These are phyloP conservation scores for Alsophila aescularia DNA, from an alignment of 2,888 invertebrate species.

Conservation along the genomic window DNA sequence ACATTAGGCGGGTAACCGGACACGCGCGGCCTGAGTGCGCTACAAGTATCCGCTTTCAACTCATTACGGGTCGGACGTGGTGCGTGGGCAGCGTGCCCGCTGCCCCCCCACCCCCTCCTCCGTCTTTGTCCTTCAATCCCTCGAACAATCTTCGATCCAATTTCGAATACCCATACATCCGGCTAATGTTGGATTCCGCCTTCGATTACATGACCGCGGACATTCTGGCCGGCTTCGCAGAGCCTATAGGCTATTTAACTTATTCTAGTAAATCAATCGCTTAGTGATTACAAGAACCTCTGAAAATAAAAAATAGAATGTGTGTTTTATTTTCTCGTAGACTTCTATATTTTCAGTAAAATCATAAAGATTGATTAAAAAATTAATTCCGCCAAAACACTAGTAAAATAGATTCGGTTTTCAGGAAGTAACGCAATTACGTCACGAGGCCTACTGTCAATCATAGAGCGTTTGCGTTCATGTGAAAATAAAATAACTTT, in stretches of 20 bases:
- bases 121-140: slow-evolving; percentile 81
- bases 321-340: too few relatives aligned
- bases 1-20: slow-evolving; percentile 85
- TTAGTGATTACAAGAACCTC: too few relatives aligned
- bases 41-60: slow-evolving; percentile 85
- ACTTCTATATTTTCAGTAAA: too few relatives aligned
- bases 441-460: too few relatives aligned
- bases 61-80: slow-evolving; percentile 83
- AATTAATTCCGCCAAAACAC: too few relatives aligned
- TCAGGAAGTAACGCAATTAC: too few relatives aligned
- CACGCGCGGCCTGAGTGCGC: slow-evolving; percentile 84
- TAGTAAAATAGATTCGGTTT: too few relatives aligned
- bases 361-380: too few relatives aligned
- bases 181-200: slow-evolving; percentile 69
- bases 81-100: slow-evolving; percentile 70
- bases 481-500: too few relatives aligned
- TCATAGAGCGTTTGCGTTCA: too few relatives aligned
- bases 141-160: slow-evolving; percentile 82
- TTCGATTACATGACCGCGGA: slow-evolving; percentile 65
- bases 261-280: slow-evolving; percentile 3
- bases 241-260: too few relatives aligned
- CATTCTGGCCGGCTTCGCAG: slow-evolving; percentile 24
- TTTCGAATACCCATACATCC: slow-evolving; percentile 77
- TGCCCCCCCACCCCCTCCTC: slow-evolving; percentile 51
- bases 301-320: too few relatives aligned